Evolutionary conservation across 2,797 vertebrate genomes (phyloP).

Genomic region (Tadarida brasiliensis): DNA sequence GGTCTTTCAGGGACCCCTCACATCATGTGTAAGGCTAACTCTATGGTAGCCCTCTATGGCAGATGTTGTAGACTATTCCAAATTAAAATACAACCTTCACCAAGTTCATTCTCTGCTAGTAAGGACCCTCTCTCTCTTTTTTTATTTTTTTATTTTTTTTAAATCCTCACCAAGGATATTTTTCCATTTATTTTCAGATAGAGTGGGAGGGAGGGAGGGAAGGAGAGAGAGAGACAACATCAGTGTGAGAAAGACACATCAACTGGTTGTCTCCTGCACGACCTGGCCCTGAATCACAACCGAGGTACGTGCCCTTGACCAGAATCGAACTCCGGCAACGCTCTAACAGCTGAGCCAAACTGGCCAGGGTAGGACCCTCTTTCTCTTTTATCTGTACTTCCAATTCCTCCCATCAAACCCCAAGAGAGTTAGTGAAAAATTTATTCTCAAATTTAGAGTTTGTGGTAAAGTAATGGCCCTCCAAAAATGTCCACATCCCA

Average conservation of each 20-base stretch:
- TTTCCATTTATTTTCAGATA: no score
- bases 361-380: no score
- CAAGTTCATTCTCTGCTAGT: constrained; percentile 44
- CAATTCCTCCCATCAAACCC: background rate
- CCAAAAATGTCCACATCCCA: background rate
- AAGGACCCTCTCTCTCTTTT: background rate
- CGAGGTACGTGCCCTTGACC: no score
- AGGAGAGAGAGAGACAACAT: no score
- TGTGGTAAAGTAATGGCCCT: background rate
- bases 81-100: constrained; percentile 22
- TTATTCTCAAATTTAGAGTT: constrained; percentile 60
- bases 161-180: no score
- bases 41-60: background rate
- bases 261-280: no score
- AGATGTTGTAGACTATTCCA: constrained; percentile 22
- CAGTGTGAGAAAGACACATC: no score
- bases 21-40: constrained; percentile 3
- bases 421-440: constrained; percentile 27
- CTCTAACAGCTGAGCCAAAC: no score
- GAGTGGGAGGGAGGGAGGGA: no score
- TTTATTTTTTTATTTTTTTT: no score
- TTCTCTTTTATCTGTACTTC: constrained; percentile 1
- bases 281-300: no score
- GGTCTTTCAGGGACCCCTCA: constrained; percentile 2
- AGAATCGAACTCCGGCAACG: no score